Percentiles rank a stretch among this genome's conserved stretches.
These are phyloP conservation scores for Ephialtes manifestator DNA, from an alignment of 2,888 invertebrate species.

Conservation along the genomic window DNA sequence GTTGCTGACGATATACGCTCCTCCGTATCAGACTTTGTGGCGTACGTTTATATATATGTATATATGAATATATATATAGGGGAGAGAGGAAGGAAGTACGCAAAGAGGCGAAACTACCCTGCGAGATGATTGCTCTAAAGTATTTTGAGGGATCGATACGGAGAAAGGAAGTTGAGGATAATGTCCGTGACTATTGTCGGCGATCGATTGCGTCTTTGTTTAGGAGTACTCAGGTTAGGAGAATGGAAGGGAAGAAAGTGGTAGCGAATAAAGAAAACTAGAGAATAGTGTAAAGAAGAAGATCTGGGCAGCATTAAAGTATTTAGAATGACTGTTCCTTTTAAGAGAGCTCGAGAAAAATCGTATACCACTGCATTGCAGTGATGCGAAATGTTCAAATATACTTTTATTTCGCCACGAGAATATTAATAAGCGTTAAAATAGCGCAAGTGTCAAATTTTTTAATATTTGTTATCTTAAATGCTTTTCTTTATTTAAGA, in stretches of 20 bases:
- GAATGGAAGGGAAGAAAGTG: not conserved
- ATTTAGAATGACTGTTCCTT: not conserved
- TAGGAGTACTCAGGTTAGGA: not conserved
- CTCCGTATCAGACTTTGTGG: conserved; percentile 22
- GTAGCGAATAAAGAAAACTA: not conserved
- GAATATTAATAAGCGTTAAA: too few relatives aligned
- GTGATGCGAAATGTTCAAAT: not conserved
- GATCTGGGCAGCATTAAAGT: too few relatives aligned
- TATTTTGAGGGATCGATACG: conserved; percentile 39
- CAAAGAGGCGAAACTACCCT: conserved; percentile 23
- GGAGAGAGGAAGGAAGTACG: not conserved
- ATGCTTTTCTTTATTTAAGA: not conserved
- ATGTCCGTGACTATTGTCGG: conserved; percentile 40
- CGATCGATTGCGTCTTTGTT: conserved; percentile 38
- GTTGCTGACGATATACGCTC: conserved; percentile 46
- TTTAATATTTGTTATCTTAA: not conserved
- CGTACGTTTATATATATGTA: conserved; percentile 2
- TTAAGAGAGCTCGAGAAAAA: not conserved
- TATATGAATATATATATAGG: not conserved
- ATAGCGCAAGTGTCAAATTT: too few relatives aligned
- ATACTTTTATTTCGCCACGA: not conserved
- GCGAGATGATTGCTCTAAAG: conserved; percentile 46
- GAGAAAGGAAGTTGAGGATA: conserved; percentile 12
- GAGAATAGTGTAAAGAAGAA: conserved; percentile 21
- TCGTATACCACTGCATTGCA: not conserved